Base-by-base conservation (phyloP, 2,797 vertebrate species). In the Enteromius radiatus region DNA sequence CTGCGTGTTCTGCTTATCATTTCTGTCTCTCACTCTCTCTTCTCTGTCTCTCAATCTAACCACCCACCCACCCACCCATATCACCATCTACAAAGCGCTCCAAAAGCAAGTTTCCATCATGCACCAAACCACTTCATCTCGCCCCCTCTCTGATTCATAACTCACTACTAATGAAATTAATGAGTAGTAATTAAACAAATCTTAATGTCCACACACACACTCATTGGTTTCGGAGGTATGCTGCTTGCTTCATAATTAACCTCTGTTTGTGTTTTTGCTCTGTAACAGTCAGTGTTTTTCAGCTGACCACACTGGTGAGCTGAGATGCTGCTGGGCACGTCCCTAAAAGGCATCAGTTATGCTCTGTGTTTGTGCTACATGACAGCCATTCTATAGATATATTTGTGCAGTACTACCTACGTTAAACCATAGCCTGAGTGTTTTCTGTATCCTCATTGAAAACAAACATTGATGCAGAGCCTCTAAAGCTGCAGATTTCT, bases 161-260 rank as follows among this genome's bases (percentile, higher is more conserved):
- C 82, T 84, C 84, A 56, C 88, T 86, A 84, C 80, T 89, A 90
- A 93, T 89, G 87, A 89, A 92, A 92, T 91, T 84, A 93, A 92
- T 91, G 90, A 90, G 87, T 77, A 90, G 82, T 90, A 89, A 92
- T 92, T 92, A 91, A 92, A 91, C 87, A 84, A 87, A 92, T 87
- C 87, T 41, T 41, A 41, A 41, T 41, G 38, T 0, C 10, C 9
- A 41, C 38, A 41, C 38, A 41, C 38, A 41, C 41, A 41, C 41
- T 41, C 10, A 41, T 41, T 41, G 41, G 41, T 11, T 41, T 41
- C 41, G 11, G 41, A 11, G 41, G 41, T 19, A 89, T 85, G 90
- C 65, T 78, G 76, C 63, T 69, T 54, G 65, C 61, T 49, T 84
- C 68, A 64, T 36, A 33, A 59, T 52, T 26, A 12, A 36, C 64